Percentiles rank a stretch among this genome's conserved stretches.
These are phyloP conservation scores for Theristicus caerulescens DNA, from an alignment of 2,113 vertebrate species.

Conservation along the genomic window DNA sequence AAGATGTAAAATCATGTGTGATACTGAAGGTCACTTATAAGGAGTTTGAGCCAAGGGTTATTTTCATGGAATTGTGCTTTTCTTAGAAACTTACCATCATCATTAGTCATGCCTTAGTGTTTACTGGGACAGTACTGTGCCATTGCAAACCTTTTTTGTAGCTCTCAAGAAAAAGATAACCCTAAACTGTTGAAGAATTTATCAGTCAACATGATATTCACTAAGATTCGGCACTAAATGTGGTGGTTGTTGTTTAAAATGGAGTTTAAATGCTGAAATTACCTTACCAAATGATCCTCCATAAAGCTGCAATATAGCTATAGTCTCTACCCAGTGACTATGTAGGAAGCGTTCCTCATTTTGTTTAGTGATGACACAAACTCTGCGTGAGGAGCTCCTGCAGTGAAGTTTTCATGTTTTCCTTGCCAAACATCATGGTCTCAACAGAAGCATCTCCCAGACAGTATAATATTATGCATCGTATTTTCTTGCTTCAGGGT, in stretches of 20 bases:
- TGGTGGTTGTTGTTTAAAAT: not conserved
- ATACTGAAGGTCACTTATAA: not conserved
- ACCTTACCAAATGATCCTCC: not conserved
- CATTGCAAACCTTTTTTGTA: not conserved
- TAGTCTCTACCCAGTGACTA: not conserved
- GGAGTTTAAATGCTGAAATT: not conserved
- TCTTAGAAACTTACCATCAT: not conserved
- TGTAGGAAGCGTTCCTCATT: not conserved
- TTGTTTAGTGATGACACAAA: not conserved
- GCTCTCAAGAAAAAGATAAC: not conserved
- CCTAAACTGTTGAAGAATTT: not conserved
- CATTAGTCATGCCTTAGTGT: not conserved
- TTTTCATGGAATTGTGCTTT: not conserved
- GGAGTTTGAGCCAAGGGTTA: not conserved
- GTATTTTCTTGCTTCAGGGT: not conserved
- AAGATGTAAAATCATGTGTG: not conserved
- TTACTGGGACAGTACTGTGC: not conserved
- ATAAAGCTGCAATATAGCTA: not conserved
- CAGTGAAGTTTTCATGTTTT: not conserved
- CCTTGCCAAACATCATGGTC: not conserved
- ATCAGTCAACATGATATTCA: not conserved
- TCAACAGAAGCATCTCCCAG: slow-evolving; percentile 4
- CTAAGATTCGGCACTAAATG: not conserved
- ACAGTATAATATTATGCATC: not conserved
- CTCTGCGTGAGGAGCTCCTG: not conserved